Evolutionary conservation across 1,140 invertebrate genomes (phyloP).

Genomic region (Trichoplusia ni): DNA sequence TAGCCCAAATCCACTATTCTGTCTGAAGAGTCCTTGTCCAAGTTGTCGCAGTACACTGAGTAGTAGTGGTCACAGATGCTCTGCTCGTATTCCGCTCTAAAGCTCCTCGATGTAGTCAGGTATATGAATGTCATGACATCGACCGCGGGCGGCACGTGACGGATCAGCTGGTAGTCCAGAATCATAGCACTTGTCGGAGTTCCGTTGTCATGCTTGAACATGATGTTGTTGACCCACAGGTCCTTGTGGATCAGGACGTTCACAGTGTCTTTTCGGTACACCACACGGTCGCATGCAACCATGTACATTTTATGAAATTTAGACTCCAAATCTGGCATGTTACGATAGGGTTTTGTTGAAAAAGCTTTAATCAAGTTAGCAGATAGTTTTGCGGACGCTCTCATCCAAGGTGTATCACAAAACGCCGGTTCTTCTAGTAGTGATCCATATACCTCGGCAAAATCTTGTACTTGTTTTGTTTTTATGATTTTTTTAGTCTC

Average conservation of each 20-base stretch:
- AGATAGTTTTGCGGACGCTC: slow-evolving; percentile 51
- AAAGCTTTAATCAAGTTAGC: slow-evolving; percentile 51
- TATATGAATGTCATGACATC: slow-evolving; percentile 73
- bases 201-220: slow-evolving; percentile 70
- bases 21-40: slow-evolving; percentile 47
- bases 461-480: slow-evolving; percentile 40
- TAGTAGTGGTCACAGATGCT: slow-evolving; percentile 66
- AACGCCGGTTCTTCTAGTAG: slow-evolving; percentile 51
- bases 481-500: slow-evolving; percentile 39
- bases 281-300: slow-evolving; percentile 50
- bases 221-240: slow-evolving; percentile 79
- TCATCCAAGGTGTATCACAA: slow-evolving; percentile 53
- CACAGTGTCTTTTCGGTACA: slow-evolving; percentile 50
- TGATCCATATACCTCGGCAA: slow-evolving; percentile 41
- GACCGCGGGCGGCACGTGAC: slow-evolving; percentile 74
- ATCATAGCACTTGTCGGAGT: slow-evolving; percentile 61
- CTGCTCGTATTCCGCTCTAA: slow-evolving; percentile 56
- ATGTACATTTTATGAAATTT: slow-evolving; percentile 44
- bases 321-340: slow-evolving; percentile 44
- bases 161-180: slow-evolving; percentile 73
- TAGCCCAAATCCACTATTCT: slow-evolving; percentile 53
- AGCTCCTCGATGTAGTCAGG: slow-evolving; percentile 61
- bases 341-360: slow-evolving; percentile 44
- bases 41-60: slow-evolving; percentile 47
- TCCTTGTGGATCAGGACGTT: slow-evolving; percentile 80